A percentile compares a stretch with the other conserved stretches of the same genome.
Evolutionary conservation across 2,113 vertebrate species (phyloP).

Genomic region (Micromys minutus): DNA sequence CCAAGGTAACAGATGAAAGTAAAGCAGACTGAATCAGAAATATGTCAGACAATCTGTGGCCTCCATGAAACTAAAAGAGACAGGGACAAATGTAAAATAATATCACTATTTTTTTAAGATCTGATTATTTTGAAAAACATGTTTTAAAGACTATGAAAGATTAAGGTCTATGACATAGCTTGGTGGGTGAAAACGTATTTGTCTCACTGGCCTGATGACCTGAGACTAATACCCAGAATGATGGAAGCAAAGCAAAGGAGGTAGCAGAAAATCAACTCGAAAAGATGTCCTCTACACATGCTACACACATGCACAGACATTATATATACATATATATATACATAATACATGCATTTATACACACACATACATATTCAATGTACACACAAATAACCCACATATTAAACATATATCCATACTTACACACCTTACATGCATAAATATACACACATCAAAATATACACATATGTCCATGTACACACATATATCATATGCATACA

Average conservation of each 20-base stretch:
- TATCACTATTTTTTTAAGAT: background rate
- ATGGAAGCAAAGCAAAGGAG: background rate
- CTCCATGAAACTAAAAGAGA: background rate
- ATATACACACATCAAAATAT: background rate
- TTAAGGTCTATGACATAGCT: background rate
- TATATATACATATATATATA: background rate
- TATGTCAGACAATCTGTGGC: background rate
- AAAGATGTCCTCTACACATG: background rate
- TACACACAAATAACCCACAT: background rate
- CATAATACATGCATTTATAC: background rate
- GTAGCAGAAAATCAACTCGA: background rate
- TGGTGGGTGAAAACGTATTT: background rate
- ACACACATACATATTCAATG: background rate
- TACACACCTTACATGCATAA: background rate
- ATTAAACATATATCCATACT: background rate
- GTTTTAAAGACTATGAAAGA: background rate
- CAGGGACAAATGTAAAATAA: background rate
- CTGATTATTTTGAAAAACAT: background rate
- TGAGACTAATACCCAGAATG: background rate
- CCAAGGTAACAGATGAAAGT: background rate
- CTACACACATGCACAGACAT: background rate
- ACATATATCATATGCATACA: background rate
- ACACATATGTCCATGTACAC: background rate
- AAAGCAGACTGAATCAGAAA: background rate
- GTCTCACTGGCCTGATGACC: background rate